These are phyloP conservation scores for Drosophila nasuta DNA, from an alignment of 1,140 invertebrate genomes.

Conservation along the genomic window DNA sequence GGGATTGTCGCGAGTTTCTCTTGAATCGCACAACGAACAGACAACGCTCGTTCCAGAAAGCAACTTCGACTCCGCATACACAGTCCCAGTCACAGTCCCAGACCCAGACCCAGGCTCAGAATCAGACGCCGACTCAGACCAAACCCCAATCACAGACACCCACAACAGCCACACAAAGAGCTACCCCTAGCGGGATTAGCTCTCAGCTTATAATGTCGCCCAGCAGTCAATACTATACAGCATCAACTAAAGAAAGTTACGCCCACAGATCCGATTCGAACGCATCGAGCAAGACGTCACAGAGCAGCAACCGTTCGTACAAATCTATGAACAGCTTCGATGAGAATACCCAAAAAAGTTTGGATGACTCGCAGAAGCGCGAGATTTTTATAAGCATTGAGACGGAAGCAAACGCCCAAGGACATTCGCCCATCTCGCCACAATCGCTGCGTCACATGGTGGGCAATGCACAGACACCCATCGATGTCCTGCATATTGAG, in stretches of 20 bases:
- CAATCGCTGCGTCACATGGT: constrained; percentile 76
- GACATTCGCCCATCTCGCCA: constrained; percentile 72
- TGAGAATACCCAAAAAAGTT: constrained; percentile 21
- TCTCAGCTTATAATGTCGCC: constrained; percentile 30
- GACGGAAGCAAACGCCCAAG: constrained; percentile 78
- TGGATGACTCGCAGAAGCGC: constrained; percentile 66
- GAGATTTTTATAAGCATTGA: constrained; percentile 84
- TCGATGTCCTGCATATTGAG: constrained; percentile 75
- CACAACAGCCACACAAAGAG: constrained; percentile 38
- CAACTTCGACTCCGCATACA: constrained; percentile 61
- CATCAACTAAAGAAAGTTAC: constrained; percentile 49
- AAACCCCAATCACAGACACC: constrained; percentile 34
- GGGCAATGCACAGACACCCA: constrained; percentile 70
- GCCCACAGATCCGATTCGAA: constrained; percentile 68
- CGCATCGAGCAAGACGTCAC: constrained; percentile 18
- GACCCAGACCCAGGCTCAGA: constrained; percentile 37
- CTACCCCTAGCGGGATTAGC: constrained; percentile 22
- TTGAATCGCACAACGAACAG: constrained; percentile 79
- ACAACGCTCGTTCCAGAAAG: constrained; percentile 72
- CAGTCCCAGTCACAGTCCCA: constrained; percentile 24
- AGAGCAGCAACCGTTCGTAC: constrained; percentile 16
- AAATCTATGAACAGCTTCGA: constrained; percentile 35
- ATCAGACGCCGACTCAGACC: constrained; percentile 12
- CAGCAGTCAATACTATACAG: background rate
- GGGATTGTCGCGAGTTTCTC: constrained; percentile 83